Base-by-base conservation (phyloP, 2,888 invertebrate genomes). In the Galeruca laticollis region DNA sequence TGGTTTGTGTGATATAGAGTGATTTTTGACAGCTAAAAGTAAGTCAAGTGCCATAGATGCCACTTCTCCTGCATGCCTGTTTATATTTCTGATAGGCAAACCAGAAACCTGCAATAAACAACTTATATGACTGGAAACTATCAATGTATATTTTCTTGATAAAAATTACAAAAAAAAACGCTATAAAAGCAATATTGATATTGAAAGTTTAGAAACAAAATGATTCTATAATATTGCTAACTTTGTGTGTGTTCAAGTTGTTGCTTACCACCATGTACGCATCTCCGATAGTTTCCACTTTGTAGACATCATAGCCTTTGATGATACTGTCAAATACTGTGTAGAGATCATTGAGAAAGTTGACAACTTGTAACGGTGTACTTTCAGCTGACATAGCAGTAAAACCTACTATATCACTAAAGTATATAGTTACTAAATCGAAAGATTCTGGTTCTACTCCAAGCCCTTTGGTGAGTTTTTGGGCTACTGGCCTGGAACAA, bases 401-500 rank as follows among this genome's bases (percentile, higher is more conserved):
- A 87, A 98, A 98, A 76, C 98, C 98, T 74, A 97, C 97, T 85
- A 98, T 98, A 85, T 98, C 98, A 83, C 97, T 97, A 87, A 98
- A 98, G 88, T 97, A 98, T 80, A 98, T 97, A 52, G 97, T 98
- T 75, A 97, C 97, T 75, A 92, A 90, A 86, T 96, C 95, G 85
- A 95, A 97, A 6, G 95, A 94, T 86, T 97, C 97, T 1, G 97
- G 97, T 84, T 95, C 94, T 9, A 97, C 95, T 37, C 95, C 95
- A 80, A 93, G 92, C 57, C 97, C 97, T 80, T 90, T 91, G 64
- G 97, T 95, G 78, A 97, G 88, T 79, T 94, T 92, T 79, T 92
- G 91, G 64, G 97, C 97, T 74, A 97, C 97, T 33, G 95, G 93
- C 85, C 93, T 94, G 88, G 82, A 84, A 86, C 10, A 52, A 70